phyloP scores from a whole-genome alignment of 1,140 invertebrate species.

The Microplitis mediator region DNA sequence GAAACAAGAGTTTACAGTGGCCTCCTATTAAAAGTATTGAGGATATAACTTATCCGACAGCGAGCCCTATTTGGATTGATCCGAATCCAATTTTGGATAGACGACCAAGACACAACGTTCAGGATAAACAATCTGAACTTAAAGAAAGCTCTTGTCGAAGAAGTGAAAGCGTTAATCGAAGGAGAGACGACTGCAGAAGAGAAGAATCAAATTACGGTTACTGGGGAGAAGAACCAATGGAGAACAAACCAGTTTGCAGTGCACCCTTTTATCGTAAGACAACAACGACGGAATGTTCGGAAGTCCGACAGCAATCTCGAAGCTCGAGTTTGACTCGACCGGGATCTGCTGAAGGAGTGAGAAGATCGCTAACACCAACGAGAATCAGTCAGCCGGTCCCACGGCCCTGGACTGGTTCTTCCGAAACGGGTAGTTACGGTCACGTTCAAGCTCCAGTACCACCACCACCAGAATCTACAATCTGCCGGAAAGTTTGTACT shows the following conservation, averaged over 20 bases:
- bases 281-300: conserved; percentile 42
- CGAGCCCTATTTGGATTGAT: conserved; percentile 59
- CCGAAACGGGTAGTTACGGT: conserved; percentile 44
- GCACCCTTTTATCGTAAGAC: conserved; percentile 50
- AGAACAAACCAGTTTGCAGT: conserved; percentile 54
- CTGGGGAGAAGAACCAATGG: conserved; percentile 31
- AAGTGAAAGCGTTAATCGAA: conserved; percentile 38
- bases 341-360: conserved; percentile 50
- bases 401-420: conserved; percentile 54
- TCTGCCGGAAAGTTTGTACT: conserved; percentile 46
- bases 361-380: conserved; percentile 57
- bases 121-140: conserved; percentile 45
- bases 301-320: conserved; percentile 35
- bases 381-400: conserved; percentile 56
- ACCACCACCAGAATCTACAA: conserved; percentile 31
- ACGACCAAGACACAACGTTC: conserved; percentile 36
- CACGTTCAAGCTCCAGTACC: conserved; percentile 37
- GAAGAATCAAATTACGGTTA: conserved; percentile 21
- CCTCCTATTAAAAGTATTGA: conserved; percentile 54
- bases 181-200: conserved; percentile 29
- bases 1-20: conserved; percentile 48
- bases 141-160: conserved; percentile 38
- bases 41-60: conserved; percentile 58
- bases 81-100: conserved; percentile 50
- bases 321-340: conserved; percentile 43